Evolutionary conservation across 2,888 invertebrate genomes (phyloP).

Genomic region (Caradrina clavipalpis): DNA sequence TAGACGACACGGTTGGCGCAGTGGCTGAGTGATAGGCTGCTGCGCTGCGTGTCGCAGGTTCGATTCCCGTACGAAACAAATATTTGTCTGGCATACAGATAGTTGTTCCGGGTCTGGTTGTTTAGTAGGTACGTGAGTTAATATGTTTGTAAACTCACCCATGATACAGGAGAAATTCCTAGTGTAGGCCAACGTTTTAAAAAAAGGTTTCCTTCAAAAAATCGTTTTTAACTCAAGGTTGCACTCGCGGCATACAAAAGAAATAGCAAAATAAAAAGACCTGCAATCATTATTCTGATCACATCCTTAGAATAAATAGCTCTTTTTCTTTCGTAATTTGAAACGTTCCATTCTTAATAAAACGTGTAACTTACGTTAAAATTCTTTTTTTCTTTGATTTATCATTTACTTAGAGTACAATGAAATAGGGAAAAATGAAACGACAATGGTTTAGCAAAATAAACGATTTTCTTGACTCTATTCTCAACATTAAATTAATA

Average conservation of each 20-base stretch:
- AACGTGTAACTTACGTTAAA: constrained; percentile 29
- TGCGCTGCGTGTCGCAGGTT: too few species aligned
- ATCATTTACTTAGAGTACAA: constrained; percentile 23
- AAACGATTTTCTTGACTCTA: constrained; percentile 23
- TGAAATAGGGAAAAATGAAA: constrained; percentile 9
- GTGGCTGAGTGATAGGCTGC: too few species aligned
- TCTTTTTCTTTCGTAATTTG: constrained; percentile 55
- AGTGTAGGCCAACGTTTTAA: too few species aligned
- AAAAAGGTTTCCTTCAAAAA: too few species aligned
- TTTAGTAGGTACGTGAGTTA: too few species aligned
- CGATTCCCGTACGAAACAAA: too few species aligned
- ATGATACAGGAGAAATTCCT: too few species aligned
- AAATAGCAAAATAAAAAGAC: constrained; percentile 19
- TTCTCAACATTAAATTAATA: constrained; percentile 3
- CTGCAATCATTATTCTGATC: constrained; percentile 56
- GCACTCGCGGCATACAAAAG: constrained; percentile 18
- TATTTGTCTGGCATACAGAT: too few species aligned
- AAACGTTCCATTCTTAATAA: constrained; percentile 39
- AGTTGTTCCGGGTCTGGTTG: too few species aligned
- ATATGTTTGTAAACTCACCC: too few species aligned
- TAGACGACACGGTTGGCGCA: constrained; percentile 18
- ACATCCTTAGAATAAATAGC: constrained; percentile 51
- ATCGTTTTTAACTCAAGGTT: constrained; percentile 38
- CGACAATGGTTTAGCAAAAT: constrained; percentile 16
- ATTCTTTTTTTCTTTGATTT: constrained; percentile 35